Base-by-base conservation (phyloP, 2,113 vertebrate genomes). In the Oreochromis aureus region DNA sequence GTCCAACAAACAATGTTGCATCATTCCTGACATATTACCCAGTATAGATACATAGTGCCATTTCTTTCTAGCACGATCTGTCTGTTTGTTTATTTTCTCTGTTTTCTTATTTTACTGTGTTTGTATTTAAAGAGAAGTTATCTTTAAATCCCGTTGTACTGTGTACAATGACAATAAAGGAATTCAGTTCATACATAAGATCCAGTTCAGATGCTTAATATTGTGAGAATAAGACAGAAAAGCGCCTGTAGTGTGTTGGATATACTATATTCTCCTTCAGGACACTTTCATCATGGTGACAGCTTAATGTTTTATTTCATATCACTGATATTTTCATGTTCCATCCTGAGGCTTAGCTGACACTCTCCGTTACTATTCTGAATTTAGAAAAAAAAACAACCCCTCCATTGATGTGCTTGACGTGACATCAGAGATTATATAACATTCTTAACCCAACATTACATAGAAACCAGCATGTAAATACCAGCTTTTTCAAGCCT, bases 381-480 rank as follows among this genome's bases (percentile, higher is more conserved):
- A 27, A 73, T 46, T 24, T 39, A 44, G 7, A 27, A 46, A 71
- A 51, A 5, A 73, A 16, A 36, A 27, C 1, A 36, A 15, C 0
- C 0, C 34, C 63, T 44, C 22, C 55, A 46, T 15, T 48, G 44
- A 19, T 53, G n/a, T 46, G 22, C 69, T 46, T 73, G 63, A 61
- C 30, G 53, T 81, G 61, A 79, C 16, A 83, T 73, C 85, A 71
- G 12, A 66, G 10, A 61, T 91, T 89, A 86, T 55, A 63, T 89
- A 88, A 92, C 76, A 80, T 11, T 53, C 78, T 76, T 86, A 89
- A 6, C 32, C 56, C 10, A 18, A 34, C 30, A 36, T 36, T 27
- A 41, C 54, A 85, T 80, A 83, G 71, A 73, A 87, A 82, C 55
- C 54, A 55, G 55, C 39, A 24, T 11, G 80, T 3, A 56, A 85